Evolutionary conservation across 2,797 vertebrate genomes (phyloP).

Genomic region (Rhinogobio ventralis): DNA sequence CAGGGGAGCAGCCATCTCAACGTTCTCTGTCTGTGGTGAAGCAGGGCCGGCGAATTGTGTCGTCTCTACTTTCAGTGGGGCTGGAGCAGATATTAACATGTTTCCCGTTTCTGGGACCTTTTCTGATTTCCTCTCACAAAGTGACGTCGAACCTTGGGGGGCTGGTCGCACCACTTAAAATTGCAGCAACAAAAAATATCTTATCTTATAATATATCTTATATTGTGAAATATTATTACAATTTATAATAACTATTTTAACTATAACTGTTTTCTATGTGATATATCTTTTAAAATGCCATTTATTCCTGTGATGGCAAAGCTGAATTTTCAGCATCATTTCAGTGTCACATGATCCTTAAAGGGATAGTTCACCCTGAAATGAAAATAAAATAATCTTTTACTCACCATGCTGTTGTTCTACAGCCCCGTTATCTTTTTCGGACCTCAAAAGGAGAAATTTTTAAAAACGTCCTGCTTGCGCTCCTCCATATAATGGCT

Average conservation of each 20-base stretch:
- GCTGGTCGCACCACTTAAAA: constrained; percentile 69
- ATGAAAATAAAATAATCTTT: too few species aligned
- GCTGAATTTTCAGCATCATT: neutral
- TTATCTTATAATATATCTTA: too few species aligned
- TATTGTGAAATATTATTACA: neutral
- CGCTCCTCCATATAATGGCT: too few species aligned
- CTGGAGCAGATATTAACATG: constrained; percentile 51
- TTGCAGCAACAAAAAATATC: neutral
- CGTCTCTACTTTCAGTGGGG: constrained; percentile 59
- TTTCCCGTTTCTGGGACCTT: constrained; percentile 49
- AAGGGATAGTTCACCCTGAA: too few species aligned
- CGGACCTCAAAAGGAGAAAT: too few species aligned
- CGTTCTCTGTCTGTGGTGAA: constrained; percentile 19
- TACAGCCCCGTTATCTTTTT: too few species aligned
- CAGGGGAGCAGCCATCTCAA: constrained; percentile 40
- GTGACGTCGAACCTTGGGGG: constrained; percentile 68
- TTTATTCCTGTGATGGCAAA: neutral
- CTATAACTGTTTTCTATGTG: neutral
- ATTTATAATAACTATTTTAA: neutral
- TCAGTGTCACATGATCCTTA: neutral
- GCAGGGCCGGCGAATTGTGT: constrained; percentile 46
- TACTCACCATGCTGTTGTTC: too few species aligned
- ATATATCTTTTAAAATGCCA: neutral
- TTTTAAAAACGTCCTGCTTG: too few species aligned
- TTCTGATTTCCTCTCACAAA: constrained; percentile 58